Conservation (phyloP, 2,113 vertebrate genomes). For the Megaceryle torquata region DNA sequence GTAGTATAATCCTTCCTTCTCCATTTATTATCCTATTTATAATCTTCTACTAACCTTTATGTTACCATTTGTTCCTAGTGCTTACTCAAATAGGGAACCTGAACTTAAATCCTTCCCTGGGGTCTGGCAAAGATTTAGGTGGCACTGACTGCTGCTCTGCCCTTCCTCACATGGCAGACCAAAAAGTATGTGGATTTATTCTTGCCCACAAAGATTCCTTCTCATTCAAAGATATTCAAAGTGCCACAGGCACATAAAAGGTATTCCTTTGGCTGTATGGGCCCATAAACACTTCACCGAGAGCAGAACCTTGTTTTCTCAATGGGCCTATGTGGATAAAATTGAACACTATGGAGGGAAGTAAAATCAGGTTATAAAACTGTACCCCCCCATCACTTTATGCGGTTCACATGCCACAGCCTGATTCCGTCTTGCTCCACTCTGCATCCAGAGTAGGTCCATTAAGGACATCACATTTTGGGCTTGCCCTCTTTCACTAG, state of each 20-base stretch:
- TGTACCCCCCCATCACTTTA: constrained; percentile 48
- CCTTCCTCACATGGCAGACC: constrained; percentile 64
- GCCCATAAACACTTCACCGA: constrained; percentile 61
- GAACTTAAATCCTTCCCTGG: constrained; percentile 64
- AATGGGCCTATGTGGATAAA: constrained; percentile 55
- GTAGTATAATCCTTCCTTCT: constrained; percentile 56
- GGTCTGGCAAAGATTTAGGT: constrained; percentile 63
- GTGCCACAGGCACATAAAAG: constrained; percentile 55
- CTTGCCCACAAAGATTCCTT: constrained; percentile 61
- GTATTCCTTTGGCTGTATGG: constrained; percentile 56
- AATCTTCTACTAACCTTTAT: constrained; percentile 58
- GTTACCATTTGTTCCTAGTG: constrained; percentile 53
- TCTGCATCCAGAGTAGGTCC: neutral
- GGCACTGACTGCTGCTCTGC: constrained; percentile 48
- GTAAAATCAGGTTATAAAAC: constrained; percentile 61
- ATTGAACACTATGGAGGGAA: constrained; percentile 54
- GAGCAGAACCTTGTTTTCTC: constrained; percentile 68
- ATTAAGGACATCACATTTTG: neutral
- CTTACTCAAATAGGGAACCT: constrained; percentile 51
- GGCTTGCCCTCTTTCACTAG: neutral
- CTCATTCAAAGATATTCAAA: constrained; percentile 71
- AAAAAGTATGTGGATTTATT: constrained; percentile 66
- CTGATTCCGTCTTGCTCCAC: fast-evolving
- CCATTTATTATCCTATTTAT: constrained; percentile 57
- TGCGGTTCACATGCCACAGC: neutral